phyloP scores from a whole-genome alignment of 2,797 vertebrate genomes.

The Halcyon badia region DNA sequence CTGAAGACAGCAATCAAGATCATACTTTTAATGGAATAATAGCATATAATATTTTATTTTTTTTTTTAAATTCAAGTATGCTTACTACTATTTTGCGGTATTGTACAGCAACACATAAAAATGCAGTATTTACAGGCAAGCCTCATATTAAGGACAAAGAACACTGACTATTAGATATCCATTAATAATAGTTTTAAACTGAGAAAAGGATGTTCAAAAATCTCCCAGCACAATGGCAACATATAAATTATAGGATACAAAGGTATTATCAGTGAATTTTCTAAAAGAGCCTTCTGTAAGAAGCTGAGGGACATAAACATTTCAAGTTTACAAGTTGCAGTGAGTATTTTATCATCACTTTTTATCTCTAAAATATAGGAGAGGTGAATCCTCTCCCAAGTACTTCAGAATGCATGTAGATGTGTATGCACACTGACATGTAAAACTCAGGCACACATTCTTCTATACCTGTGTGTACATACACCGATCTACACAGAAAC shows the following conservation, averaged over 20 bases:
- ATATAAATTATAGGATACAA: not conserved
- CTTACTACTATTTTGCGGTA: not conserved
- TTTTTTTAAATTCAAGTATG: not conserved
- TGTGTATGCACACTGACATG: not conserved
- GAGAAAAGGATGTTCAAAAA: not conserved
- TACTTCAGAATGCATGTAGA: not conserved
- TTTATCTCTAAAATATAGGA: not conserved
- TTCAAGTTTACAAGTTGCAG: not conserved
- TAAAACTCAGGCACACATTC: not conserved
- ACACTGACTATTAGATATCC: not conserved
- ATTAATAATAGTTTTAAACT: not conserved
- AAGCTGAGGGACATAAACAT: not conserved
- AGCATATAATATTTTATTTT: not conserved
- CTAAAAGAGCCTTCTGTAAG: not conserved
- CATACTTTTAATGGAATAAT: not conserved
- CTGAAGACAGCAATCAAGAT: not conserved
- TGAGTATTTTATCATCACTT: not conserved
- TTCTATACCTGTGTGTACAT: fast-evolving
- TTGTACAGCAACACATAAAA: not conserved
- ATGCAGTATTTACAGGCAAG: not conserved
- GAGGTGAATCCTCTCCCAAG: not conserved
- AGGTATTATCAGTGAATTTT: not conserved
- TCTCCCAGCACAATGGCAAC: not conserved
- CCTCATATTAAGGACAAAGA: not conserved
- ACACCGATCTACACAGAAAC: not conserved